Conservation (phyloP, 2,113 vertebrate genomes). For the Euleptes europaea region DNA sequence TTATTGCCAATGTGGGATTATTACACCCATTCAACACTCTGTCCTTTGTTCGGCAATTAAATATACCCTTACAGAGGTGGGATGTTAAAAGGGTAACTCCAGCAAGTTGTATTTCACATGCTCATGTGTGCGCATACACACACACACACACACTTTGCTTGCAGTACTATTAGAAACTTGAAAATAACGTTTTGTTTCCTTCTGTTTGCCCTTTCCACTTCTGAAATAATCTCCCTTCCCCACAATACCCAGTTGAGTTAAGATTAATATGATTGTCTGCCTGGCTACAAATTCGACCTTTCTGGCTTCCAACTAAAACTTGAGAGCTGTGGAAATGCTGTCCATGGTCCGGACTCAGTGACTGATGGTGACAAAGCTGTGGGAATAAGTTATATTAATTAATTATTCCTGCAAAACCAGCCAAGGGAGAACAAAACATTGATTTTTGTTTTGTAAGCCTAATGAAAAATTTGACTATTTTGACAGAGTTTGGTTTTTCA, state of each 20-base stretch:
- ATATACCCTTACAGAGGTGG: slow-evolving; percentile 14
- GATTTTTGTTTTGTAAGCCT: not conserved
- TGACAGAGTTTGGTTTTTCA: not conserved
- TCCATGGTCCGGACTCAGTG: slow-evolving; percentile 8
- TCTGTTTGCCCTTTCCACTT: slow-evolving; percentile 40
- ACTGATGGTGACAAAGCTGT: not conserved
- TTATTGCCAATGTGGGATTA: slow-evolving; percentile 27
- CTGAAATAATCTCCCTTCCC: slow-evolving; percentile 10
- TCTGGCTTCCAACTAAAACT: slow-evolving; percentile 19
- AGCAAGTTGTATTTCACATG: slow-evolving; percentile 30
- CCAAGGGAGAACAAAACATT: not conserved
- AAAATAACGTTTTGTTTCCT: slow-evolving; percentile 41
- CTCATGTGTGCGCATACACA: no score
- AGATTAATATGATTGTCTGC: slow-evolving; percentile 54
- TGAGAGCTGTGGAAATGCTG: slow-evolving; percentile 31
- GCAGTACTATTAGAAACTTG: slow-evolving; percentile 46
- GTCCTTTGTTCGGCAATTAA: slow-evolving; percentile 32
- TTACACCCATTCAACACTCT: slow-evolving; percentile 28
- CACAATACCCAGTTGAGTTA: slow-evolving; percentile 16
- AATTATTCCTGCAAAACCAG: not conserved
- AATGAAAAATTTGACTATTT: slow-evolving; percentile 6
- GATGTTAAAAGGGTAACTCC: slow-evolving; percentile 39
- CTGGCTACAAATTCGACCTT: slow-evolving; percentile 42
- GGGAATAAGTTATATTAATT: not conserved
- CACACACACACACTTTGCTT: slow-evolving; percentile 8